Conservation (phyloP, 1,140 invertebrate genomes). For the Stenopsyche tienmushanensis region DNA sequence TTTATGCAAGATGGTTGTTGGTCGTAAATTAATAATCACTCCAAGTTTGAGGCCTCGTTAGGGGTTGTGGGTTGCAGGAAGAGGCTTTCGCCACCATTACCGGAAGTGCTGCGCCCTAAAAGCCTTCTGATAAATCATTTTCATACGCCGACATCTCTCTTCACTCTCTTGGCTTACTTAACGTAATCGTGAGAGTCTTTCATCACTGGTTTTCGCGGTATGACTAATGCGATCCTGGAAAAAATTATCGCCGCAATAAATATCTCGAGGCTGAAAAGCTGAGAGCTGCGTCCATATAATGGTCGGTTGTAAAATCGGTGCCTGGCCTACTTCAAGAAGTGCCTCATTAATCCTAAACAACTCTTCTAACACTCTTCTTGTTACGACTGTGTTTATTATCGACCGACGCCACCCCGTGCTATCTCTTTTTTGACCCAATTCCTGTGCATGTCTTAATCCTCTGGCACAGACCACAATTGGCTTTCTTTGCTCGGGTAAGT, state of each 20-base stretch:
- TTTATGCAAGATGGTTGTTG: neutral
- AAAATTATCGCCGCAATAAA: constrained; percentile 5
- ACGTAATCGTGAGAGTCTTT: constrained; percentile 1
- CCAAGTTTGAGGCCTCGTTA: constrained; percentile 3
- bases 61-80: constrained; percentile 2
- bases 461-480: too few relatives aligned
- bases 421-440: too few relatives aligned
- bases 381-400: too few relatives aligned
- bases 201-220: neutral
- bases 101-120: constrained; percentile 25
- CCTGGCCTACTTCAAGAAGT: too few relatives aligned
- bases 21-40: constrained; percentile 25
- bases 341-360: too few relatives aligned
- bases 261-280: too few relatives aligned
- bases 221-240: neutral
- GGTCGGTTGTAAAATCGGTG: too few relatives aligned
- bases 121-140: constrained; percentile 12
- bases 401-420: too few relatives aligned
- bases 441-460: too few relatives aligned
- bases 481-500: too few relatives aligned
- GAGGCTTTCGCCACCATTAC: constrained; percentile 25
- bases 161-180: neutral
- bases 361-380: too few relatives aligned
- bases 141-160: neutral
- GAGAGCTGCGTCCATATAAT: too few relatives aligned